Base-by-base conservation (phyloP, 2,797 vertebrate genomes). In the Enteromius unitaeniatus region DNA sequence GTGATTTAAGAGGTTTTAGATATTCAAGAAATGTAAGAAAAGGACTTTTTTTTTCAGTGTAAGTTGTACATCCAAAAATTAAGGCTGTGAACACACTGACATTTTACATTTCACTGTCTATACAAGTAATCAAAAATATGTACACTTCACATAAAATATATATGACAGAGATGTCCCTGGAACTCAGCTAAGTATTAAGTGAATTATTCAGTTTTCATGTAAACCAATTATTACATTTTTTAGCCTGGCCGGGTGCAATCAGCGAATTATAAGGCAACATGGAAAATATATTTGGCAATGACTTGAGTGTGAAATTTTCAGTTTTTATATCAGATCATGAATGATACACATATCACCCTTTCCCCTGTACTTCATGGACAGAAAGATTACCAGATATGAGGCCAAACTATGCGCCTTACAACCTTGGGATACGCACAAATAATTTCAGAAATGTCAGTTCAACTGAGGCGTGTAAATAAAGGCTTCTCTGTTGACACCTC, bases 401-500 rank as follows among this genome's bases (percentile, higher is more conserved):
- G 21, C 31, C 10, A n/a, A 49, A 17, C 28, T 65, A 84, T 81
- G 74, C 51, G 69, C 89, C 87, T 90, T 88, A 87, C 79, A 77
- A 81, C 78, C 84, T 58, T 72, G 14, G 89, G 87, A 90, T 81
- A 87, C 75, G 74, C 72, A 79, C 91, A 87, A 82, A 86, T 86
- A 15, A 88, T 91, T 91, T 86, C 49, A 75, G 65, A 84, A 92
- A 92, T 92, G 90, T 88, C 91, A 89, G 85, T 84, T 81, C 84
- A 91, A 89, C 89, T 90, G 90, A 92, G 86, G 91, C 90, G 88
- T 92, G 91, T 91, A 91, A 93, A 93, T 92, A 92, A 91, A 87
- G 86, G 89, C 88, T 91, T 93, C 92, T 89, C 75, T 82, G 79
- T 51, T 91, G 91, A 91, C 90, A 88, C 88, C 80, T 92, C 83